Base-by-base conservation (phyloP, 2,113 vertebrate species). In the Vombatus ursinus region DNA sequence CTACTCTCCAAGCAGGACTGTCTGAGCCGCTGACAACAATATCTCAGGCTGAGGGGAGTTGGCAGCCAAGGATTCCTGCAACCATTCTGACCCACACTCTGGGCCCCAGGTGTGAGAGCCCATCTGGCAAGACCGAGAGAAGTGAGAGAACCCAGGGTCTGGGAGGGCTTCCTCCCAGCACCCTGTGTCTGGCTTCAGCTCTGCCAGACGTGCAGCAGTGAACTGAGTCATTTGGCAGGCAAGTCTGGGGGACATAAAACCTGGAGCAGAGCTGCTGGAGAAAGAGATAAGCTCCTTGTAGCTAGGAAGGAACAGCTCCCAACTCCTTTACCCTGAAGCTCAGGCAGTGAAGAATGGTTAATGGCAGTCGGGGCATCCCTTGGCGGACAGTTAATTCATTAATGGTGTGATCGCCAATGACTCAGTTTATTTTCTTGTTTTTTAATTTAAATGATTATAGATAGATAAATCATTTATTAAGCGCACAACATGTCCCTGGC, bases 151-250 rank as follows among this genome's bases (percentile, higher is more conserved):
- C 93, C 47, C 90, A 47, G 92, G 50, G 37, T 91, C 90, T 48
- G 77, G 2, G 10, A 57, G 50, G 61, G 84, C 14, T 90, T 26
- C 25, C 51, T 50, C 7, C 3, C 25, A 31, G 68, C 68, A 23
- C 68, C 68, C 68, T 22, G n/a, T 23, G 68, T 48, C 94, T 96
- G 91, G 94, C 89, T 97, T 93, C 92, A 91, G 77, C 47, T 94
- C 93, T 97, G 96, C 95, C 6, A 9, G 94, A 95, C 96, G 52
- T 96, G 95, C 54, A 68, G 95, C 95, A 94, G 96, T 57, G 95
- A 95, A 96, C 94, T 24, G 53, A 98, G 93, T 53, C 54, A 37
- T 94, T 95, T 90, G 96, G 93, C 93, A 96, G 93, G n/a, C 1
- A 0, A 7, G 68, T 89, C 11, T 6, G 52, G 77, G 22, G 25